phyloP scores from a whole-genome alignment of 2,888 invertebrate genomes.

The Macroteleia sp. region DNA sequence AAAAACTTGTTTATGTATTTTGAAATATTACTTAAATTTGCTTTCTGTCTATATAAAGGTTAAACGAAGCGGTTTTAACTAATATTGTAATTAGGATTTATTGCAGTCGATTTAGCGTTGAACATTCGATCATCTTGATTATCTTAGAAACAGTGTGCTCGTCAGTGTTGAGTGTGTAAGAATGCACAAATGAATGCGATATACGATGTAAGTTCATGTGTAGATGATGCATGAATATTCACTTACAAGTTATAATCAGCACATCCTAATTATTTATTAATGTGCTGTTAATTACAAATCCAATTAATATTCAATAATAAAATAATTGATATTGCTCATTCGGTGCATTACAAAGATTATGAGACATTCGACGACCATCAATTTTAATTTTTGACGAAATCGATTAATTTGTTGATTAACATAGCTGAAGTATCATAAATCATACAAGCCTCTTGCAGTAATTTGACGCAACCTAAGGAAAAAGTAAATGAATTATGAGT shows the following conservation, averaged over 20 bases:
- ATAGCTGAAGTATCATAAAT: constrained; percentile 22
- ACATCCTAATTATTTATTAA: constrained; percentile 48
- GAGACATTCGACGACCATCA: constrained; percentile 14
- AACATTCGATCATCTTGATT: constrained; percentile 52
- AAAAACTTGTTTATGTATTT: too few species aligned
- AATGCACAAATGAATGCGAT: constrained; percentile 39
- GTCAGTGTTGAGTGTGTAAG: constrained; percentile 18
- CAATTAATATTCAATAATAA: constrained; percentile 50
- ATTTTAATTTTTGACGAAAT: constrained; percentile 33
- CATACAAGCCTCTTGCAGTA: constrained; percentile 8
- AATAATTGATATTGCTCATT: constrained; percentile 41
- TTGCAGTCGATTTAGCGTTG: constrained; percentile 46
- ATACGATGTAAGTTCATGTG: constrained; percentile 13
- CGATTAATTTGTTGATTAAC: constrained; percentile 44
- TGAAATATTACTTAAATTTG: constrained; percentile 26
- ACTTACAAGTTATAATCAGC: constrained; percentile 42
- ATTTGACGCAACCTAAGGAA: constrained; percentile 1
- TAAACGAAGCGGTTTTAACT: constrained; percentile 43
- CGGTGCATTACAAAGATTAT: constrained; percentile 8
- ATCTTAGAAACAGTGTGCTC: constrained; percentile 25
- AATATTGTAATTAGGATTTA: constrained; percentile 53
- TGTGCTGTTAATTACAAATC: constrained; percentile 42
- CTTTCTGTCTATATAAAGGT: constrained; percentile 20
- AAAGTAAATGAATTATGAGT: constrained; percentile 14
- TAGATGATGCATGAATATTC: constrained; percentile 44